These are phyloP conservation scores for Gymnoscelis rufifasciata DNA, from an alignment of 2,888 invertebrate genomes.

Conservation along the genomic window DNA sequence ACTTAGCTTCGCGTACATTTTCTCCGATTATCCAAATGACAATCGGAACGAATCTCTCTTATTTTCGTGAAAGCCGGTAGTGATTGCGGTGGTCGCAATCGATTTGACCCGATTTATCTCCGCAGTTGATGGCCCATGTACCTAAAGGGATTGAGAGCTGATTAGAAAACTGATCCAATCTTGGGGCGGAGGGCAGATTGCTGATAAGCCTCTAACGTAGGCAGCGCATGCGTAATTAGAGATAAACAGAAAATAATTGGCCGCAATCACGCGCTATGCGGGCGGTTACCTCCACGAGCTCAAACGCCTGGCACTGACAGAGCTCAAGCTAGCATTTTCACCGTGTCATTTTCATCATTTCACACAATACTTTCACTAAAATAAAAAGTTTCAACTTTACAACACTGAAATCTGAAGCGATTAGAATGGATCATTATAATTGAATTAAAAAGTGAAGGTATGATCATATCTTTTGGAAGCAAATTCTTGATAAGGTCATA, in stretches of 20 bases:
- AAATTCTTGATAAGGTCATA: constrained; percentile 18
- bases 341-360: no score
- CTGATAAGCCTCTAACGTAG: constrained; percentile 69
- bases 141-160: constrained; percentile 60
- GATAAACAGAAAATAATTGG: constrained; percentile 80
- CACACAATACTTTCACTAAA: no score
- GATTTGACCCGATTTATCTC: constrained; percentile 48
- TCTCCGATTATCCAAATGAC: constrained; percentile 50
- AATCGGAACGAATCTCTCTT: constrained; percentile 47
- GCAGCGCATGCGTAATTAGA: constrained; percentile 78
- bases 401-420: neutral
- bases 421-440: no score
- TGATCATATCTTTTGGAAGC: neutral
- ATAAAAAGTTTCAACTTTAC: no score
- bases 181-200: constrained; percentile 74
- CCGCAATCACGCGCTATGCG: constrained; percentile 69
- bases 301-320: constrained; percentile 41
- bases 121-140: constrained; percentile 61
- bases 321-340: no score
- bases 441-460: neutral
- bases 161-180: constrained; percentile 72
- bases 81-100: constrained; percentile 35
- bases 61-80: constrained; percentile 45
- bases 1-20: constrained; percentile 42
- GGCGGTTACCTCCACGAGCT: constrained; percentile 34